phyloP scores from a whole-genome alignment of 2,888 invertebrate genomes.

The Encarsia formosa region DNA sequence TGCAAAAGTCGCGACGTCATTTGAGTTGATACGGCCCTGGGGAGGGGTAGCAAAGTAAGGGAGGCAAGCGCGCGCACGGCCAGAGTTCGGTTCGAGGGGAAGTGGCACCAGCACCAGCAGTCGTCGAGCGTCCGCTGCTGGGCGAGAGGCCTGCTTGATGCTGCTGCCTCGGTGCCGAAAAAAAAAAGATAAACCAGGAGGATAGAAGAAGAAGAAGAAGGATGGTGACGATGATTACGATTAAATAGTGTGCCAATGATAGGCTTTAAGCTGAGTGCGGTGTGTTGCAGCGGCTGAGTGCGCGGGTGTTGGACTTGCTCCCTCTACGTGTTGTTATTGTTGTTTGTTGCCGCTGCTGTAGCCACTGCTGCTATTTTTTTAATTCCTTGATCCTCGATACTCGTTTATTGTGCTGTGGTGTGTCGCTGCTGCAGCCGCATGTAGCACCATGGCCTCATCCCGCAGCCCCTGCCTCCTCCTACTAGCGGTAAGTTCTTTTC shows the following conservation, averaged over 20 bases:
- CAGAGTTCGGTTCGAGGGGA: background rate
- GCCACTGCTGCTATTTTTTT: no score
- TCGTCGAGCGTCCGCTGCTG: background rate
- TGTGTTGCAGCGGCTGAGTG: constrained; percentile 25
- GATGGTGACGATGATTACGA: no score
- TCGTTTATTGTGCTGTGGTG: no score
- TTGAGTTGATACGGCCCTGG: constrained; percentile 13
- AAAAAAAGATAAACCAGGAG: constrained; percentile 11
- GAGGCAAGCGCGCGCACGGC: background rate
- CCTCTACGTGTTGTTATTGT: constrained; percentile 25
- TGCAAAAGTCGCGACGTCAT: no score
- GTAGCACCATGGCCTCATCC: constrained; percentile 52
- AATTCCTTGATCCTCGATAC: no score
- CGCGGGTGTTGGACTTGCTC: constrained; percentile 20
- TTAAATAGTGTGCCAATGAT: no score
- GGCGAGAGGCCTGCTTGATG: constrained; percentile 47
- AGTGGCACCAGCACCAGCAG: background rate
- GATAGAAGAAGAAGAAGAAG: constrained; percentile 25
- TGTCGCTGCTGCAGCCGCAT: constrained; percentile 51
- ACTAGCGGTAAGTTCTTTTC: constrained; percentile 47
- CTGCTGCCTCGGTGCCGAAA: constrained; percentile 33
- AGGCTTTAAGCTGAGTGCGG: constrained; percentile 9
- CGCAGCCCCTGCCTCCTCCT: constrained; percentile 53
- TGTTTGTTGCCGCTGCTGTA: constrained; percentile 35
- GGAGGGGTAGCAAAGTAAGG: background rate